Percentiles rank a stretch among this genome's conserved stretches.
Evolutionary conservation across 2,797 vertebrate genomes (phyloP).

Genomic region (Channa striata): DNA sequence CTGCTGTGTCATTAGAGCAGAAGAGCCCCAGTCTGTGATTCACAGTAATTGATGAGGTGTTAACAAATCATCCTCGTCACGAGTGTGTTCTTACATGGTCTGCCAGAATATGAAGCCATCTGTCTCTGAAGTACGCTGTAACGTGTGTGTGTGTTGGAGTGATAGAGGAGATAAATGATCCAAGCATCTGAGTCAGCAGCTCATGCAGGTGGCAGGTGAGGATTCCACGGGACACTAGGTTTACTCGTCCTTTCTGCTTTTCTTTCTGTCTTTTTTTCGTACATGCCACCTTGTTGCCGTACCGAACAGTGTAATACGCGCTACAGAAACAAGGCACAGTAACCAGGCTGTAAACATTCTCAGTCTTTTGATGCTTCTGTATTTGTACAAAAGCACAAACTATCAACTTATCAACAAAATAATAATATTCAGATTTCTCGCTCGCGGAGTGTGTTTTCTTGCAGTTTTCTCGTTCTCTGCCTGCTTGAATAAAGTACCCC

Average conservation of each 20-base stretch:
- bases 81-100: no score
- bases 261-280: not conserved
- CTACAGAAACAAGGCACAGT: not conserved
- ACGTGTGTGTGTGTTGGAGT: not conserved
- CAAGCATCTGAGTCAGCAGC: slow-evolving; percentile 48
- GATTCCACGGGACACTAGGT: slow-evolving; percentile 14
- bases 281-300: not conserved
- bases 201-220: slow-evolving; percentile 40
- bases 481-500: not conserved
- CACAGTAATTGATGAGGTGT: no score
- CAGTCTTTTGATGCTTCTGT: not conserved
- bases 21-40: no score
- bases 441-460: not conserved
- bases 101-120: no score
- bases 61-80: no score
- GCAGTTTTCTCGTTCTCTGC: not conserved
- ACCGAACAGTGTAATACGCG: not conserved
- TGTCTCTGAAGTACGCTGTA: no score
- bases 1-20: no score
- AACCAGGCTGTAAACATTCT: not conserved
- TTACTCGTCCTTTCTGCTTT: no score
- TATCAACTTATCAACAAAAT: not conserved
- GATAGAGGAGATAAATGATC: not conserved
- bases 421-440: not conserved
- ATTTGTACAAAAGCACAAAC: not conserved